Conservation (phyloP, 2,888 invertebrate genomes). For the Leptopilina syphax region DNA sequence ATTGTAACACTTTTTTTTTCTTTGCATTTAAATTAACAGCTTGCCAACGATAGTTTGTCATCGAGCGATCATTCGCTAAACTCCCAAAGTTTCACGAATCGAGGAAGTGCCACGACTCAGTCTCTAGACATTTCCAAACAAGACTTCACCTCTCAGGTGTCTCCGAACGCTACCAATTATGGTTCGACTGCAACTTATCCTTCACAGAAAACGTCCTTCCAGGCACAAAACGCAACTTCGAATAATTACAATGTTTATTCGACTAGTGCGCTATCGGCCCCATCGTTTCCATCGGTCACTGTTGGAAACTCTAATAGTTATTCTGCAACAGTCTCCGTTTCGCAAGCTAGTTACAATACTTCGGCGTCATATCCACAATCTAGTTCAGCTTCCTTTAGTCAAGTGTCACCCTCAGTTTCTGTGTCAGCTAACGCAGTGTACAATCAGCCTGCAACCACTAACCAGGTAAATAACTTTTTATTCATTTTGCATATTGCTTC, state of each 20-base stretch:
- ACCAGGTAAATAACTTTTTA: constrained; percentile 64
- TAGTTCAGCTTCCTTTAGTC: constrained; percentile 71
- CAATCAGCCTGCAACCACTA: constrained; percentile 71
- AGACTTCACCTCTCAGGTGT: constrained; percentile 70
- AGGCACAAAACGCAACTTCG: constrained; percentile 72
- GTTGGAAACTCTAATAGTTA: constrained; percentile 77
- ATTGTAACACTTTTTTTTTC: not conserved
- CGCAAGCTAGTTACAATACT: constrained; percentile 71
- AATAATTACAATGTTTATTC: constrained; percentile 76
- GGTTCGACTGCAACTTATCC: constrained; percentile 69
- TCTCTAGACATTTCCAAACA: constrained; percentile 68
- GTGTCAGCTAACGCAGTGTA: constrained; percentile 69
- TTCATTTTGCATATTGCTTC: too few relatives aligned
- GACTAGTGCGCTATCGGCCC: constrained; percentile 77
- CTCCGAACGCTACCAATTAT: constrained; percentile 69
- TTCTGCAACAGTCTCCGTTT: constrained; percentile 69
- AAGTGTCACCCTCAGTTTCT: constrained; percentile 70
- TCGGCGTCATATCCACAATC: constrained; percentile 69
- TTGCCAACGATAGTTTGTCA: constrained; percentile 75
- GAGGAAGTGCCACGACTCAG: constrained; percentile 61
- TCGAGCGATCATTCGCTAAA: constrained; percentile 74
- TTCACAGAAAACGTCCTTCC: constrained; percentile 76
- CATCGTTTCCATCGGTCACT: constrained; percentile 79
- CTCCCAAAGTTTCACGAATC: constrained; percentile 70
- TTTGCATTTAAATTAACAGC: constrained; percentile 52